Percentiles rank a stretch among this genome's conserved stretches.
Conservation (phyloP, 1,140 invertebrate genomes). For the Hydropsyche tenuis region DNA sequence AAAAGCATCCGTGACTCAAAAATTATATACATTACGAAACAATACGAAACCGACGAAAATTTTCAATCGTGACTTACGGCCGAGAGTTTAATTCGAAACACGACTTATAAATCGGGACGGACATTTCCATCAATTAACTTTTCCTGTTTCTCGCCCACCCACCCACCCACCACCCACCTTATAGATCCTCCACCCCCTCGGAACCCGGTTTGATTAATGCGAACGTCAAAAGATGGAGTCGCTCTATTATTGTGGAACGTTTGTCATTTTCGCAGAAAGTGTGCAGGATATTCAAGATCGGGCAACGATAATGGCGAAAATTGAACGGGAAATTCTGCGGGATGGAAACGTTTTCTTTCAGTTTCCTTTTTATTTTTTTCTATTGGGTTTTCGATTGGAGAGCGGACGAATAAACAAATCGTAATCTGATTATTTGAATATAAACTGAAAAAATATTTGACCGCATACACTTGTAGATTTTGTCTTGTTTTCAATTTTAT, state of each 20-base stretch:
- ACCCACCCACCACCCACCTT: too few relatives aligned
- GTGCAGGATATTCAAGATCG: background rate
- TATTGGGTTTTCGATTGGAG: too few relatives aligned
- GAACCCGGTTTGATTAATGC: background rate
- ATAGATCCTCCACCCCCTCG: too few relatives aligned
- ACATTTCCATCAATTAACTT: conserved; percentile 15
- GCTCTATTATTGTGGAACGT: conserved; percentile 10
- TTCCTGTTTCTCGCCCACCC: background rate
- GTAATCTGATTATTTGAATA: too few relatives aligned
- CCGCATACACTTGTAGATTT: too few relatives aligned
- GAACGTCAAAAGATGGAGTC: background rate
- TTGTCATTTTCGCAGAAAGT: background rate
- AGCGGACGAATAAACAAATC: too few relatives aligned
- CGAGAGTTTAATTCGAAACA: background rate
- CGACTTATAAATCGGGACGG: conserved; percentile 2
- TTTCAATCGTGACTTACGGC: background rate
- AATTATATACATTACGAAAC: too few relatives aligned
- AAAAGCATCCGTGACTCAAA: too few relatives aligned
- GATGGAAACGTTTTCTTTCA: too few relatives aligned
- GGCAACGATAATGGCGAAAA: background rate
- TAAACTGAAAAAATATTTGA: too few relatives aligned
- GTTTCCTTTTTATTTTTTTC: too few relatives aligned
- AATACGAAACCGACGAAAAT: background rate
- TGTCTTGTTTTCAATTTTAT: too few relatives aligned
- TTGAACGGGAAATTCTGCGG: background rate